phyloP scores from a whole-genome alignment of 2,113 vertebrate genomes.

The Halcyon malimbica region DNA sequence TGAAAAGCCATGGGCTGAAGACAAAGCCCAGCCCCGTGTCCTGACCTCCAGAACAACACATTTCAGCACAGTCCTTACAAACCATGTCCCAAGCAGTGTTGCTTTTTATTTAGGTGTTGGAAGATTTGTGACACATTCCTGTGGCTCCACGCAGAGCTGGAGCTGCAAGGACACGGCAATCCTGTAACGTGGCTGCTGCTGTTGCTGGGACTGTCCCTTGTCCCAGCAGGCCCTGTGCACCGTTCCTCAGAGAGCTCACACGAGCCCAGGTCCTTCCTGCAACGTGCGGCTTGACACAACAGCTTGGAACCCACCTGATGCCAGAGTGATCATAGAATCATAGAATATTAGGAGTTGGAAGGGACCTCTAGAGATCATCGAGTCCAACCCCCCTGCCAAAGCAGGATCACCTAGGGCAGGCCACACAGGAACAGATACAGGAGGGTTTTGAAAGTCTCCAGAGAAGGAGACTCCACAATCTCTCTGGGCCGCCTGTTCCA shows the following conservation, averaged over 20 bases:
- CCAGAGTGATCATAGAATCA: not conserved
- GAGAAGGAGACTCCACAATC: no score
- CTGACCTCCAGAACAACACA: not conserved
- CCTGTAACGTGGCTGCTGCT: not conserved
- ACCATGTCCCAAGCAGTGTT: accelerated
- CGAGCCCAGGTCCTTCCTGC: not conserved
- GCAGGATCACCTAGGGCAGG: no score
- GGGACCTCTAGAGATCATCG: no score
- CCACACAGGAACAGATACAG: no score
- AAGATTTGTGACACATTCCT: not conserved
- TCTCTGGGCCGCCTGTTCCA: no score
- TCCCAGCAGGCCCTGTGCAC: accelerated
- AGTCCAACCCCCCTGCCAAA: no score
- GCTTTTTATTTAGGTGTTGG: not conserved
- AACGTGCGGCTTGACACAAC: accelerated
- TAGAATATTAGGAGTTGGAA: no score
- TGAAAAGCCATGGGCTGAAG: not conserved
- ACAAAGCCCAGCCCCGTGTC: not conserved
- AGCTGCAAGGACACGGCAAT: not conserved
- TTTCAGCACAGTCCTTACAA: not conserved
- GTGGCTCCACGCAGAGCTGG: accelerated
- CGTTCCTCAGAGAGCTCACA: not conserved
- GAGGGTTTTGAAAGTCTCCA: no score
- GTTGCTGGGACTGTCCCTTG: accelerated
- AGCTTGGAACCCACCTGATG: accelerated